Percentiles rank a stretch among this genome's conserved stretches.
Evolutionary conservation across 1,140 invertebrate genomes (phyloP).

Genomic region (Asbolus verrucosus): DNA sequence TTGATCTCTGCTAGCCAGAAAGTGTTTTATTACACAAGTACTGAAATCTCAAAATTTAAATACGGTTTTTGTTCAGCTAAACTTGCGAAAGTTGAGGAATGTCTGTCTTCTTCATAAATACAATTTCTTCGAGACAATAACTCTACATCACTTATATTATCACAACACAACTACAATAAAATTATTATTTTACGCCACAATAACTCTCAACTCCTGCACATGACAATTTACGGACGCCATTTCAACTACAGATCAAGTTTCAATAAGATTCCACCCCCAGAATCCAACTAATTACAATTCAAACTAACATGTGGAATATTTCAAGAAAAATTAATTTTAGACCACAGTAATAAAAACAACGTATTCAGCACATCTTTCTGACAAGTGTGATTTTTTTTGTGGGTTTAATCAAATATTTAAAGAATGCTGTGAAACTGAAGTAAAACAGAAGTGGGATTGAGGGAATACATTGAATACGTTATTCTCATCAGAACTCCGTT

Average conservation of each 20-base stretch:
- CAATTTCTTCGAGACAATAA: background rate
- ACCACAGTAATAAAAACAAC: no score
- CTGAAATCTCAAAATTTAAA: constrained; percentile 31
- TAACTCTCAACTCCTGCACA: constrained; percentile 2
- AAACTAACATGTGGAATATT: no score
- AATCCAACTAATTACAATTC: background rate
- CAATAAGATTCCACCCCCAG: background rate
- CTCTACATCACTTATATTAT: background rate
- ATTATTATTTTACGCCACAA: constrained; percentile 4
- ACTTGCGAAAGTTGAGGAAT: background rate
- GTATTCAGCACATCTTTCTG: no score
- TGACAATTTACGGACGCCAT: constrained; percentile 14
- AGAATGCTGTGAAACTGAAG: background rate
- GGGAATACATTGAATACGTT: constrained; percentile 22
- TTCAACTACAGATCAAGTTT: constrained; percentile 9
- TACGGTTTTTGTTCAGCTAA: background rate
- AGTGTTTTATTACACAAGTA: constrained; percentile 37
- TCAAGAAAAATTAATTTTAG: no score
- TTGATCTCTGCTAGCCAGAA: constrained; percentile 28
- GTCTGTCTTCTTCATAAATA: constrained; percentile 13
- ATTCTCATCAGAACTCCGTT: constrained; percentile 13
- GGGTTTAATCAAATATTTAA: constrained; percentile 17
- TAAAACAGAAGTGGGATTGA: constrained; percentile 20
- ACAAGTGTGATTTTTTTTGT: constrained; percentile 14
- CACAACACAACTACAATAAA: no score